Conservation (phyloP, 2,797 vertebrate species). For the Lates japonicus region DNA sequence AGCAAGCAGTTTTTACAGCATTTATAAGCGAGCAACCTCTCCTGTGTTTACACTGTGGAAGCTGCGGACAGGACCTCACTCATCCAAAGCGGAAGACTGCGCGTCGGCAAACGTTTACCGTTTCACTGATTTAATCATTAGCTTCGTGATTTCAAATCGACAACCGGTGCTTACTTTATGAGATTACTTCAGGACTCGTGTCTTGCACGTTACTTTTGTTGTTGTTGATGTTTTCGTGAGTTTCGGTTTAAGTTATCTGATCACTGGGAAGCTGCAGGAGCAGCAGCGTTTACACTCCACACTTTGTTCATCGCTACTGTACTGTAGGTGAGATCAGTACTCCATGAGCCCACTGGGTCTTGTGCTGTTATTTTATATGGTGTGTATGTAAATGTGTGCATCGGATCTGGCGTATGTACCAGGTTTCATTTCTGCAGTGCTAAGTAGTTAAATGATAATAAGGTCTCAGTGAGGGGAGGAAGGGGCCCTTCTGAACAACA, state of each 20-base stretch:
- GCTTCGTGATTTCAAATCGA: background rate
- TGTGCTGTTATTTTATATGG: background rate
- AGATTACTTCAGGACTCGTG: background rate
- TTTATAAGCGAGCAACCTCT: conserved; percentile 11
- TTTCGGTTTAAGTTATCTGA: background rate
- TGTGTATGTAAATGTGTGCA: background rate
- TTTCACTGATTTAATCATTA: too few relatives aligned
- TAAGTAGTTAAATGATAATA: background rate
- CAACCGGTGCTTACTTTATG: background rate
- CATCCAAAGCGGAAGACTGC: conserved; percentile 3
- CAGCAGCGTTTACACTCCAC: background rate
- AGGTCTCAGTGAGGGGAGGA: background rate
- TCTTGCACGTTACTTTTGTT: background rate
- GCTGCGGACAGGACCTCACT: background rate
- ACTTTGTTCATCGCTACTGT: background rate
- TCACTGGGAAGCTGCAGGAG: background rate
- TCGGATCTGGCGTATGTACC: background rate
- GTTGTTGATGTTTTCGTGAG: background rate
- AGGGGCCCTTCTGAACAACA: conserved; percentile 2
- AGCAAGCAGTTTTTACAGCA: background rate
- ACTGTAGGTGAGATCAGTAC: conserved; percentile 55
- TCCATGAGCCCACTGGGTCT: background rate
- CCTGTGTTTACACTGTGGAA: background rate
- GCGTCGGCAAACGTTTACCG: too few relatives aligned
- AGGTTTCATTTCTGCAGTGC: background rate